A percentile compares a stretch with the other conserved stretches of the same genome.
These are phyloP conservation scores for Lasioglossum oenotherae DNA, from an alignment of 2,888 invertebrate genomes.

Conservation along the genomic window DNA sequence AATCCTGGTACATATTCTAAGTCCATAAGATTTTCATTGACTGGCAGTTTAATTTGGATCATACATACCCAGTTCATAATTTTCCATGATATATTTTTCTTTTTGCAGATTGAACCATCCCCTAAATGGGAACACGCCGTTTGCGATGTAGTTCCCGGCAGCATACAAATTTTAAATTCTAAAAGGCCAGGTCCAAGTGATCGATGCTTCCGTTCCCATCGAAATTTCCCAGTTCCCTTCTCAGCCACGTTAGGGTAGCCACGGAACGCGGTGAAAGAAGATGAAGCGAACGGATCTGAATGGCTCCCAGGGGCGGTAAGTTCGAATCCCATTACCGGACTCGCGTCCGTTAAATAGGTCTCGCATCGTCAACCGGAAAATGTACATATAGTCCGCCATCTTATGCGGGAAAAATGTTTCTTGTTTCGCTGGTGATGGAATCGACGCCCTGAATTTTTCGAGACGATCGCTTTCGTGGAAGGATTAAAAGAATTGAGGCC, in stretches of 20 bases:
- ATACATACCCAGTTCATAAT: not conserved
- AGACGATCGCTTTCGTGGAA: no score
- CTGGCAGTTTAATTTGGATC: no score
- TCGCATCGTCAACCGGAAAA: constrained; percentile 85
- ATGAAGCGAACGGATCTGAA: constrained; percentile 78
- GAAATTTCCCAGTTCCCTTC: constrained; percentile 43
- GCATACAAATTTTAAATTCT: constrained; percentile 29
- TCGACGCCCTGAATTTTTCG: constrained; percentile 70
- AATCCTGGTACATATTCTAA: not conserved
- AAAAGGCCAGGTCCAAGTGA: constrained; percentile 12
- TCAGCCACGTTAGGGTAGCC: constrained; percentile 32
- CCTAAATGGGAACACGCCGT: not conserved
- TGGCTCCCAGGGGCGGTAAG: constrained; percentile 82
- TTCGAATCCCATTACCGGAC: constrained; percentile 85
- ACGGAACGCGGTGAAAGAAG: constrained; percentile 72
- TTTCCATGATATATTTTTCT: not conserved
- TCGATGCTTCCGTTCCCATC: constrained; percentile 27
- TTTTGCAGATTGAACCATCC: not conserved
- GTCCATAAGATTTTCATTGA: not conserved
- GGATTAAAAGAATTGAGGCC: no score
- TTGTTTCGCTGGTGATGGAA: constrained; percentile 78
- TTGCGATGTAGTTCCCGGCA: not conserved
- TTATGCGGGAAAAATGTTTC: constrained; percentile 70
- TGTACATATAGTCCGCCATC: constrained; percentile 76
- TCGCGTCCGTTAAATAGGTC: constrained; percentile 85